These are phyloP conservation scores for Asteroscopus sphinx DNA, from an alignment of 2,888 invertebrate genomes.

Conservation along the genomic window DNA sequence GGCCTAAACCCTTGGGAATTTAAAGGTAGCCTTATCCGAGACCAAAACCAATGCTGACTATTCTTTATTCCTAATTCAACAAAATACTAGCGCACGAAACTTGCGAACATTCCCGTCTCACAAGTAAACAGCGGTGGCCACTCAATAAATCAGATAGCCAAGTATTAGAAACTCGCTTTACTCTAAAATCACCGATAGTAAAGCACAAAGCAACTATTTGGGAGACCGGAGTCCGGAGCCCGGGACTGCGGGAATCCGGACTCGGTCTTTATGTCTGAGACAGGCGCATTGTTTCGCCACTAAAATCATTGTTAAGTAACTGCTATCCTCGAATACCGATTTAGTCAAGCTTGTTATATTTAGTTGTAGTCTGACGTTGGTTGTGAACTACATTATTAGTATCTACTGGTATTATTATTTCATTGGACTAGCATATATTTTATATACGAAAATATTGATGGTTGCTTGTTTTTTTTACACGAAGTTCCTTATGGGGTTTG, in stretches of 20 bases:
- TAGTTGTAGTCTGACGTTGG: neutral
- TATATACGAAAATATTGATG: too few relatives aligned
- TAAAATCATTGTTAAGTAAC: conserved; percentile 46
- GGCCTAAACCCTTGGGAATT: too few relatives aligned
- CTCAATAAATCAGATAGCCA: conserved; percentile 48
- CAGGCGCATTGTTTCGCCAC: conserved; percentile 42
- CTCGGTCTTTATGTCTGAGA: conserved; percentile 37
- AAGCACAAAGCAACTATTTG: conserved; percentile 52
- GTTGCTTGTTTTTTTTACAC: too few relatives aligned
- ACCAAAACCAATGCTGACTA: neutral
- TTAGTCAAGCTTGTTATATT: conserved; percentile 16
- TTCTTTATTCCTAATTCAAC: neutral
- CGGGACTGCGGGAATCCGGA: conserved; percentile 2
- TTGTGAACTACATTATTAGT: conserved; percentile 13
- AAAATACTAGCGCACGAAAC: conserved; percentile 8
- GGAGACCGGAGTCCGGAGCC: conserved; percentile 1
- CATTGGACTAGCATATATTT: too few relatives aligned
- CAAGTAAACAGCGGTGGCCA: conserved; percentile 33
- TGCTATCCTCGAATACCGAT: conserved; percentile 19
- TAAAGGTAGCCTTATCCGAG: too few relatives aligned
- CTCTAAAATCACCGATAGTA: conserved; percentile 28
- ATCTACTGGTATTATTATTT: neutral
- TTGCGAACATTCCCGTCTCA: conserved; percentile 17
- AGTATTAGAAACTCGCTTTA: conserved; percentile 44
- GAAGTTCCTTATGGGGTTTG: too few relatives aligned